Evolutionary conservation across 2,888 invertebrate species (phyloP).

Genomic region (Drosophila tanythrix): DNA sequence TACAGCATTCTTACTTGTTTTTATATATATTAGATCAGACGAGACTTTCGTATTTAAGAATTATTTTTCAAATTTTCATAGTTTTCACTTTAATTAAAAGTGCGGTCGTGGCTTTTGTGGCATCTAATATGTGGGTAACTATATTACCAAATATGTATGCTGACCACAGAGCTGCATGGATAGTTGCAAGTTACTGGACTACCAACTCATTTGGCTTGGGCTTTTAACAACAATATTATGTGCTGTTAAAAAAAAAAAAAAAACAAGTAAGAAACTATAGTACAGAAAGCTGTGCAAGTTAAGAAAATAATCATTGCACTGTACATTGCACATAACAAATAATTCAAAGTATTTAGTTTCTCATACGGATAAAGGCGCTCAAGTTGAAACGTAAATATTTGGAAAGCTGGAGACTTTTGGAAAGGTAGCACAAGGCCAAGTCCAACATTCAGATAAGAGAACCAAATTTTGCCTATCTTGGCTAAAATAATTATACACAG

Average conservation of each 20-base stretch:
- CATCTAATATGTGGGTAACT: constrained; percentile 62
- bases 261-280: not conserved
- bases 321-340: not conserved
- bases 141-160: constrained; percentile 51
- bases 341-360: not conserved
- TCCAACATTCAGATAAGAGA: not conserved
- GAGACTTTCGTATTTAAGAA: constrained; percentile 34
- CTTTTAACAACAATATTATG: not conserved
- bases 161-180: constrained; percentile 23
- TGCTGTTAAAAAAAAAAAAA: not conserved
- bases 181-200: constrained; percentile 3
- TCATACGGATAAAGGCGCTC: not conserved
- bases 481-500: not conserved
- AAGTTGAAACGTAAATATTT: not conserved
- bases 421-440: not conserved
- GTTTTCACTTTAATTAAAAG: constrained; percentile 80
- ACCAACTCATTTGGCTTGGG: not conserved
- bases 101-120: constrained; percentile 73
- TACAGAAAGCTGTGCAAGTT: not conserved
- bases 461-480: not conserved
- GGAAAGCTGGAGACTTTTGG: not conserved
- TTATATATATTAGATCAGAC: constrained; percentile 4
- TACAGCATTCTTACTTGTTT: constrained; percentile 4
- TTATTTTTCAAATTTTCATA: constrained; percentile 76
- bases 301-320: not conserved